Evolutionary conservation across 2,888 invertebrate genomes (phyloP).

Genomic region (Mesochorus sp.): DNA sequence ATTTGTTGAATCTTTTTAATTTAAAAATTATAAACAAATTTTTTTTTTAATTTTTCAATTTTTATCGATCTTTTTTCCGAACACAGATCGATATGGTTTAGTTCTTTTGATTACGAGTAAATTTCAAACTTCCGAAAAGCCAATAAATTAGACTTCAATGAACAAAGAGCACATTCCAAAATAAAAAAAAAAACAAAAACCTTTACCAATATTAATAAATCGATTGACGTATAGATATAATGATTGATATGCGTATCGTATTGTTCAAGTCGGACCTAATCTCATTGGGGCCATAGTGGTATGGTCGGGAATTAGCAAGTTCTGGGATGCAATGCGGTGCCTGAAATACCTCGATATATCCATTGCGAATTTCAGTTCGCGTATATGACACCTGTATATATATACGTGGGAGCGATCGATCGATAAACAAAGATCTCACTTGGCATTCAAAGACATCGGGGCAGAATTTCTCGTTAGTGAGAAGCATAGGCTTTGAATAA

Average conservation of each 20-base stretch:
- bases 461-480: slow-evolving; percentile 7
- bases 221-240: not conserved
- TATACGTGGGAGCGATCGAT: slow-evolving; percentile 6
- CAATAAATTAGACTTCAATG: no score
- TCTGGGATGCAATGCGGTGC: not conserved
- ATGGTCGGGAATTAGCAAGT: slow-evolving; percentile 32
- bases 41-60: no score
- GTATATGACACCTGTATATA: not conserved
- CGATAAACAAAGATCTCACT: slow-evolving; percentile 36
- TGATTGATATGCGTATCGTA: slow-evolving; percentile 6
- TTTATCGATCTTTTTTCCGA: no score
- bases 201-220: not conserved
- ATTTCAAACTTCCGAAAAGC: no score
- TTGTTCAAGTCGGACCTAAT: slow-evolving; percentile 28
- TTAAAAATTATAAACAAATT: no score
- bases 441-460: slow-evolving; percentile 36
- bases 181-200: not conserved
- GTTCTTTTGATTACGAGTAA: no score
- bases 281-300: slow-evolving; percentile 30
- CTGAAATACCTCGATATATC: not conserved
- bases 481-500: slow-evolving; percentile 2
- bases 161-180: no score
- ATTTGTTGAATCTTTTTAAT: no score
- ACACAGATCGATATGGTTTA: no score
- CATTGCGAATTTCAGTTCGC: slow-evolving; percentile 19